Base-by-base conservation (phyloP, 2,113 vertebrate species). In the Brachypteracias leptosomus region DNA sequence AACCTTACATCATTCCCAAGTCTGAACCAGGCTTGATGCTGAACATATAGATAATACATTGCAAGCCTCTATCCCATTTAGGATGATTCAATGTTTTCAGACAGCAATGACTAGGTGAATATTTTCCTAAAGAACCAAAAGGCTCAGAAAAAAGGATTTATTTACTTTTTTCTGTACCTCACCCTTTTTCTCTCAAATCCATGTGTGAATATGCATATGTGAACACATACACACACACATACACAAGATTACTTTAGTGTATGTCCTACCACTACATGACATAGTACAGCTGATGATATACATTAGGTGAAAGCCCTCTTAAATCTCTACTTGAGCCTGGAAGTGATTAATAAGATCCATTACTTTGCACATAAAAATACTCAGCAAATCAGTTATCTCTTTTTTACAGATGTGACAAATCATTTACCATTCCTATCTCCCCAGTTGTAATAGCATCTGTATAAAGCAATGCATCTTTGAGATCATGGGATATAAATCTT, bases 271-370 rank as follows among this genome's bases (percentile, higher is more conserved):
- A 25, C 31, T 55, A 11, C 44, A 24, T 3, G 4, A 55, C 22
- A 47, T 66, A 80, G 22, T 63, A 47, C 4, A 40, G 20, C 18
- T 71, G 42, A 70, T 71, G 12, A 54, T 68, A 63, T 42, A 28
- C 59, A 44, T 62, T 38, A 81, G 57, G 20, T 77, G 29, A 87
- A 93, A 91, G 3, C 12, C 26, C 5, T 90, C 40, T 66, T 87
- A 72, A 92, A 89, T 92, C 28, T 81, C 73, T 93, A 0, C 25
- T 63, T 67, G 62, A 61, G 28, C 44, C 10, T 78, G 40, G 15
- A 67, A 46, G 13, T 91, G 77, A 95, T 95, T 92, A 89, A 91
- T 87, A 61, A 49, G 61, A 94, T 68, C 42, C 73, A 68, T 94
- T 94, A 75, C 49, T 89, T 89, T 65, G 31, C 38, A 65, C 52